These are phyloP conservation scores for Hycleus cichorii DNA, from an alignment of 1,140 invertebrate species.

Conservation along the genomic window DNA sequence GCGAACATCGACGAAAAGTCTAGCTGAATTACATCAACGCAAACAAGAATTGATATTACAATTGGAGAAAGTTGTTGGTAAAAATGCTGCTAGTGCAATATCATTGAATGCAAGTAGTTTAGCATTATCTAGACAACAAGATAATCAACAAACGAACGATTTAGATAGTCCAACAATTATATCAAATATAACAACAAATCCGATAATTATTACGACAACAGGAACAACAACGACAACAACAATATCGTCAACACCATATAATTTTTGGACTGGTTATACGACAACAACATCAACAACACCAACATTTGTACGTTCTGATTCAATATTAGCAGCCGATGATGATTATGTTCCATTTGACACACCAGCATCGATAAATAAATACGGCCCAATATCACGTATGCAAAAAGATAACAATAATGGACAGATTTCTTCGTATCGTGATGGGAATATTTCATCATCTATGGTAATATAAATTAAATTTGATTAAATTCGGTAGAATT, in stretches of 20 bases:
- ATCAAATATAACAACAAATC: conserved; percentile 38
- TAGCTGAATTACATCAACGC: conserved; percentile 56
- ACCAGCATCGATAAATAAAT: conserved; percentile 59
- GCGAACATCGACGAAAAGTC: conserved; percentile 41
- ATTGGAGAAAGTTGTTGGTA: conserved; percentile 56
- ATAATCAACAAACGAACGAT: conserved; percentile 38
- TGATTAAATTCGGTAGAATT: background rate
- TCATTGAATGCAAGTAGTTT: conserved; percentile 36
- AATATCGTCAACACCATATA: conserved; percentile 31
- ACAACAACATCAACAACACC: conserved; percentile 34
- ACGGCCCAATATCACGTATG: conserved; percentile 71
- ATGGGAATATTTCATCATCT: conserved; percentile 38
- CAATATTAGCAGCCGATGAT: conserved; percentile 61
- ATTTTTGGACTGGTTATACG: conserved; percentile 39
- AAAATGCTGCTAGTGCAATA: conserved; percentile 44
- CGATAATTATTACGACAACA: conserved; percentile 16
- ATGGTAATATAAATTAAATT: conserved; percentile 23
- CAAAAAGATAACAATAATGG: conserved; percentile 42
- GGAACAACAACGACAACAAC: too few relatives aligned
- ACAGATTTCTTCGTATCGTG: conserved; percentile 30
- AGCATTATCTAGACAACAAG: conserved; percentile 30
- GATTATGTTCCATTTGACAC: conserved; percentile 69
- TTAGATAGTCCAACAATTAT: conserved; percentile 41
- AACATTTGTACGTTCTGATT: conserved; percentile 55
- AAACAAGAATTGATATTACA: conserved; percentile 61